phyloP scores from a whole-genome alignment of 2,113 vertebrate species.

The Aleadryas rufinucha region DNA sequence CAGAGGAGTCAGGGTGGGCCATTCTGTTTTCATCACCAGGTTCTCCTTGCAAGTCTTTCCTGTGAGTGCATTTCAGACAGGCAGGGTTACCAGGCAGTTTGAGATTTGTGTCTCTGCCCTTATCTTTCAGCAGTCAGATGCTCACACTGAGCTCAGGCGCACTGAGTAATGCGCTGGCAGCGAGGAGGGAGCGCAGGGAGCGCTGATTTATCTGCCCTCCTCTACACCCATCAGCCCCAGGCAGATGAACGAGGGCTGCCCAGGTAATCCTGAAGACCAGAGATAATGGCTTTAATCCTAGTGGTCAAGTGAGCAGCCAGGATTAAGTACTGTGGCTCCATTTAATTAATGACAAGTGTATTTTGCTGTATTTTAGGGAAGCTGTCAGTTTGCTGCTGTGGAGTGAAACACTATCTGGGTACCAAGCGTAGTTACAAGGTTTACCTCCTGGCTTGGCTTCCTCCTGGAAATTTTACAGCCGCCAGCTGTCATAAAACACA shows the following conservation, averaged over 20 bases:
- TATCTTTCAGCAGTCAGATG: not conserved
- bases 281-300: not conserved
- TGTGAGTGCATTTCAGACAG: not conserved
- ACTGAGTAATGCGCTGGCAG: accelerated
- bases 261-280: not conserved
- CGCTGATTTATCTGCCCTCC: not conserved
- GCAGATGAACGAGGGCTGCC: not conserved
- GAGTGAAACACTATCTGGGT: not conserved
- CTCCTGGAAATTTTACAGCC: conserved; percentile 12
- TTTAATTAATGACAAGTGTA: not conserved
- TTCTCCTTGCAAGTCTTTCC: not conserved
- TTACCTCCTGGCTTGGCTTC: not conserved
- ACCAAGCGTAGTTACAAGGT: not conserved
- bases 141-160: not conserved
- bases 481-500: not conserved
- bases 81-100: not conserved
- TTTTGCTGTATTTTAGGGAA: not conserved
- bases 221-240: accelerated
- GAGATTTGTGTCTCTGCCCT: not conserved
- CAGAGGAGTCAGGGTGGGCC: not conserved
- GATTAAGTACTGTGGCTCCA: not conserved
- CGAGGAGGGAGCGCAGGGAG: not conserved
- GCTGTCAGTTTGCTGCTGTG: not conserved
- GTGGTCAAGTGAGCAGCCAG: not conserved
- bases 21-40: not conserved